phyloP scores from a whole-genome alignment of 2,888 invertebrate genomes.

The Drosophila monieri region DNA sequence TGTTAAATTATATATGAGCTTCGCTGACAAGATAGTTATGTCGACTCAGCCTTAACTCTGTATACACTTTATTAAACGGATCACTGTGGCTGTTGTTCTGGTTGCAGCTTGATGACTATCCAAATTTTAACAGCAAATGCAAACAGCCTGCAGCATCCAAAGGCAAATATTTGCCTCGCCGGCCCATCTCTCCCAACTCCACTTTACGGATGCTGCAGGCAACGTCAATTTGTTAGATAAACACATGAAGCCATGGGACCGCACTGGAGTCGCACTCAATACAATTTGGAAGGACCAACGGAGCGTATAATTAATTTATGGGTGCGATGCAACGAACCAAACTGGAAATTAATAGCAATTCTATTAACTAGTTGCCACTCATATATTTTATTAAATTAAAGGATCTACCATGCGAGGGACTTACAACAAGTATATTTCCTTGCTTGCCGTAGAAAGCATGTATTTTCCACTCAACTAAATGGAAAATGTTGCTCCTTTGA shows the following conservation, averaged over 20 bases:
- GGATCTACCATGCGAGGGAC: neutral
- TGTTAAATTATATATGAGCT: too few relatives aligned
- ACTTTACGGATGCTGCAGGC: slow-evolving; percentile 25
- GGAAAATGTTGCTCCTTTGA: slow-evolving; percentile 35
- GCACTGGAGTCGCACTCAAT: neutral
- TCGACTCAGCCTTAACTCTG: neutral
- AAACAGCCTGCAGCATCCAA: slow-evolving; percentile 15
- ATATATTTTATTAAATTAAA: neutral
- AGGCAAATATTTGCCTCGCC: slow-evolving; percentile 2
- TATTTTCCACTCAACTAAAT: slow-evolving; percentile 42
- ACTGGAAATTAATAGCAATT: slow-evolving; percentile 1
- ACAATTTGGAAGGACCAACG: slow-evolving; percentile 11
- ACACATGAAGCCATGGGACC: slow-evolving; percentile 8
- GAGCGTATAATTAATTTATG: slow-evolving; percentile 38
- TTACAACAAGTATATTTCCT: neutral
- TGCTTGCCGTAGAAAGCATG: neutral
- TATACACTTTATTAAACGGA: neutral
- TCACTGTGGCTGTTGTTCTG: neutral
- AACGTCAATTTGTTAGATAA: slow-evolving; percentile 22
- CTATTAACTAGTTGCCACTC: neutral
- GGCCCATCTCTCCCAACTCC: slow-evolving; percentile 6
- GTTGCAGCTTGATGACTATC: slow-evolving; percentile 6
- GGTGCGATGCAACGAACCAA: slow-evolving; percentile 13
- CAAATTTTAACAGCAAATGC: slow-evolving; percentile 2
- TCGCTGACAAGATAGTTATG: neutral